Percentiles rank a stretch among this genome's conserved stretches.
Conservation (phyloP, 2,113 vertebrate genomes). For the Dendropsophus ebraccatus region DNA sequence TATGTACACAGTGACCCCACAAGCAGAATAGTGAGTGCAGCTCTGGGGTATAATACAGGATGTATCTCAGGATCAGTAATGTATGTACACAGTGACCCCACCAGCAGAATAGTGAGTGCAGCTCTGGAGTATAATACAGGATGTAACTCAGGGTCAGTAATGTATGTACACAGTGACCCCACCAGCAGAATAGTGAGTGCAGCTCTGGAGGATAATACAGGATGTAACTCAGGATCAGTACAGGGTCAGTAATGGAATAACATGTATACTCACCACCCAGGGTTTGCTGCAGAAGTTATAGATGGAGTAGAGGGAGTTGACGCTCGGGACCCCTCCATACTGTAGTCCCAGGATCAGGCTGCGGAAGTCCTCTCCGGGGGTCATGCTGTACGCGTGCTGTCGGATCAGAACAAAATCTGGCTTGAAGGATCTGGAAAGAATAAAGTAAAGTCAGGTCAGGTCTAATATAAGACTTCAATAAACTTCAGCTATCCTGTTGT, state of each 20-base stretch:
- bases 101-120: not conserved
- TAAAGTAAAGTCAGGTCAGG: not conserved
- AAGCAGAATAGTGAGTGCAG: not conserved
- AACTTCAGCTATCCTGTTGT: no score
- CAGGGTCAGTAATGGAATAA: no score
- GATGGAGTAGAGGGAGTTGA: slow-evolving; percentile 93
- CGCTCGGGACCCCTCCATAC: slow-evolving; percentile 81
- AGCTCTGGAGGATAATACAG: no score
- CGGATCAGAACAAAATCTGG: slow-evolving; percentile 91
- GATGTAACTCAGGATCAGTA: no score
- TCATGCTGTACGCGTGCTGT: slow-evolving; percentile 95
- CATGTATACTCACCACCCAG: slow-evolving; percentile 88
- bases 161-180: not conserved
- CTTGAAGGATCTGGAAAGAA: slow-evolving; percentile 85
- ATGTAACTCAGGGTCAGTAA: no score
- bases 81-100: no score
- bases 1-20: not conserved
- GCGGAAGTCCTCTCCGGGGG: slow-evolving; percentile 89
- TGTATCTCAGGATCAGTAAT: no score
- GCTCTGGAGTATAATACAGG: no score
- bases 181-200: not conserved
- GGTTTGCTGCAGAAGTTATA: slow-evolving; percentile 99
- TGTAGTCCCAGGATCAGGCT: slow-evolving; percentile 92
- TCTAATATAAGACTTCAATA: not conserved
- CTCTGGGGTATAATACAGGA: not conserved